phyloP scores from a whole-genome alignment of 2,888 invertebrate species.

The Acrobasis repandana region DNA sequence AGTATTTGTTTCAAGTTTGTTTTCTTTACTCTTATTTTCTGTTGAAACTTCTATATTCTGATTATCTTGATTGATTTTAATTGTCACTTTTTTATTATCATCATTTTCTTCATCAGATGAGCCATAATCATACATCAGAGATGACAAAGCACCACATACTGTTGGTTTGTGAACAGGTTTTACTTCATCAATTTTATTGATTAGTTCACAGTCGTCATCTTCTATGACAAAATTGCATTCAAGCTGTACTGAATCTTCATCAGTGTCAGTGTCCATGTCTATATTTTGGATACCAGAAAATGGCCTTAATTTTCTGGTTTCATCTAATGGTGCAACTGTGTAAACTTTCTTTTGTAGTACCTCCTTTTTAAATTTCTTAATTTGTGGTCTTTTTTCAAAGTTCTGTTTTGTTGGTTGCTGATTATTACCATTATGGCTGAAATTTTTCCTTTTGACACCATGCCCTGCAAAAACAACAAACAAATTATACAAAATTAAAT shows the following conservation, averaged over 20 bases:
- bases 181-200: conserved; percentile 25
- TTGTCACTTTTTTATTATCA: conserved; percentile 25
- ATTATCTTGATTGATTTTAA: neutral
- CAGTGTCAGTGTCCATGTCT: conserved; percentile 44
- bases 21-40: conserved; percentile 25
- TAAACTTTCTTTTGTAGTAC: conserved; percentile 34
- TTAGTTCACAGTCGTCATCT: conserved; percentile 56
- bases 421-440: neutral
- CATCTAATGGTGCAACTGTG: conserved; percentile 39
- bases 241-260: conserved; percentile 35
- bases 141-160: conserved; percentile 81
- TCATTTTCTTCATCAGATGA: conserved; percentile 74
- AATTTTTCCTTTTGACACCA: conserved; percentile 5
- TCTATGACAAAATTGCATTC: conserved; percentile 54
- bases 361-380: conserved; percentile 10
- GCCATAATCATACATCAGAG: conserved; percentile 82
- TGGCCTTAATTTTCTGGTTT: conserved; percentile 61
- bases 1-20: conserved; percentile 12
- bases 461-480: conserved; percentile 6
- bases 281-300: conserved; percentile 76
- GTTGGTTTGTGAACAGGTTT: conserved; percentile 38
- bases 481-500: neutral
- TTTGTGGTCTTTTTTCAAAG: neutral
- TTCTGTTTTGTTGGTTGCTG: neutral
- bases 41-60: conserved; percentile 12